Base-by-base conservation (phyloP, 2,888 invertebrate genomes). In the Podabrus alpinus region DNA sequence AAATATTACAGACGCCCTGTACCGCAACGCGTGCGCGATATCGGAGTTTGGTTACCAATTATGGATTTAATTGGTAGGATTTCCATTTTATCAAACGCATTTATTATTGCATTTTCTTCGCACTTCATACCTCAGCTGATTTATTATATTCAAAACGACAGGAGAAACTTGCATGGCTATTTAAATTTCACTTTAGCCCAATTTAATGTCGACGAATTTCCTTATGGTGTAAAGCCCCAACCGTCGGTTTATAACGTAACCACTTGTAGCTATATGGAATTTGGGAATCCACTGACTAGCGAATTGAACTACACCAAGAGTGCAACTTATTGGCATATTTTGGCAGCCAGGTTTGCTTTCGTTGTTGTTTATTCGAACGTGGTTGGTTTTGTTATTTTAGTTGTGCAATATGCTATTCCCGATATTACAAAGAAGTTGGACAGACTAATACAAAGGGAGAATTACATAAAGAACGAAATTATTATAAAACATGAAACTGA, bases 301-400 rank as follows among this genome's bases (percentile, higher is more conserved):
- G 82, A 83, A 1, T 77, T 86, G 7, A 88, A 88, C 66, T 93
- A 93, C 82, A 90, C 92, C 81, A 86, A 92, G 68, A 92, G 93
- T 1, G 86, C 90, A 73, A 90, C 92, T 69, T 94, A 92, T 86
- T 95, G 94, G 94, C 92, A 92, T 82, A 90, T 94, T 67, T 86
- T 94, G 77, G 93, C 93, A 7, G 92, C 92, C 83, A 88, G 94
- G 75, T 87, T 95, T 70, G 92, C 92, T 1, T 95, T 95, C 85
- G 91, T 95, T 59, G 92, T 94, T 3, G 89, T 94, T 1, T 95
- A 94, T 87, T 94, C 95, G 92, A 95, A 95, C 86, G 86, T 94
- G 13, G 94, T 95, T 29, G 90, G 92, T 60, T 87, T 94, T 73
- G 87, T 94, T 68, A 93, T 94, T 78, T 92, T 92, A 80, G 86